Conservation (phyloP, 2,888 invertebrate genomes). For the Marronus borbonicus region DNA sequence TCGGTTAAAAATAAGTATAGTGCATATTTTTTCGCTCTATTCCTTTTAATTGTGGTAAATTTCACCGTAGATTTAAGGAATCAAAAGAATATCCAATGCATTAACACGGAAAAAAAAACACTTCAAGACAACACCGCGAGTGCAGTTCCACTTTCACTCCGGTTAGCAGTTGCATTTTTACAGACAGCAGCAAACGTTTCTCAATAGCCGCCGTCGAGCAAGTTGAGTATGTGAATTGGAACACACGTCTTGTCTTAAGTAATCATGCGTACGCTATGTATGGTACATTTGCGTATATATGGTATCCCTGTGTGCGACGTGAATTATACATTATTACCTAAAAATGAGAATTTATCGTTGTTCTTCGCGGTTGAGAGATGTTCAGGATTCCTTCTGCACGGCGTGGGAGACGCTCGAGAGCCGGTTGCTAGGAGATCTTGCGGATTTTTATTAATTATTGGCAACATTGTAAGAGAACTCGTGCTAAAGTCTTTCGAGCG, state of each 20-base stretch:
- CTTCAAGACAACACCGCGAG: background rate
- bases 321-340: conserved; percentile 20
- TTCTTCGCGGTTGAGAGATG: conserved; percentile 6
- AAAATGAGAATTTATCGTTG: conserved; percentile 13
- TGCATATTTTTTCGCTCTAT: too few species aligned
- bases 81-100: background rate
- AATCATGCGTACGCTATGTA: background rate
- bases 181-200: conserved; percentile 16
- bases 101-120: conserved; percentile 7
- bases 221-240: conserved; percentile 22
- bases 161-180: conserved; percentile 13
- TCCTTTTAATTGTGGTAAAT: too few species aligned
- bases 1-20: background rate
- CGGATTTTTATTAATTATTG: conserved; percentile 45
- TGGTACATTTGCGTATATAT: background rate
- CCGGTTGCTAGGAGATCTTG: conserved; percentile 46
- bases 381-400: conserved; percentile 8
- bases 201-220: background rate
- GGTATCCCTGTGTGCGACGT: background rate
- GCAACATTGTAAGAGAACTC: conserved; percentile 42
- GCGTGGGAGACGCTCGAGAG: conserved; percentile 38
- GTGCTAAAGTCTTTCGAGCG: conserved; percentile 41
- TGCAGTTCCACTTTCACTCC: conserved; percentile 36
- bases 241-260: conserved; percentile 5
- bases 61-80: too few species aligned